These are phyloP conservation scores for Rhyacophila evoluta DNA, from an alignment of 2,888 invertebrate species.

Conservation along the genomic window DNA sequence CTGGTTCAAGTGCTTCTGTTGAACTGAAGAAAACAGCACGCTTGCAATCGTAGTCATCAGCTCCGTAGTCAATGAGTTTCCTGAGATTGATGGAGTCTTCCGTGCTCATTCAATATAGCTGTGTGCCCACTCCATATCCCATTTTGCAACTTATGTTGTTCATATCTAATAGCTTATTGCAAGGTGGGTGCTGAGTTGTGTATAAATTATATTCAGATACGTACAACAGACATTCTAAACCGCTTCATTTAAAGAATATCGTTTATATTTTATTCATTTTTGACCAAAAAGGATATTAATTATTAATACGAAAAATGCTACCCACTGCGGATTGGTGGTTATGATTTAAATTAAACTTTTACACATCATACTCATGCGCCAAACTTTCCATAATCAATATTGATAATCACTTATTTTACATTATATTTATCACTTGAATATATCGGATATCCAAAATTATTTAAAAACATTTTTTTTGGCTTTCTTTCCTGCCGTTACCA, in stretches of 20 bases:
- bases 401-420: too few relatives aligned
- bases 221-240: background rate
- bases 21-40: background rate
- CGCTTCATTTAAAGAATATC: background rate
- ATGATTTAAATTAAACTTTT: too few relatives aligned
- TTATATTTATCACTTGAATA: too few relatives aligned
- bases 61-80: background rate
- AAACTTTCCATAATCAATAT: too few relatives aligned
- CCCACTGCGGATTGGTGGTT: too few relatives aligned
- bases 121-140: slow-evolving; percentile 5
- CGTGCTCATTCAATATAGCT: background rate
- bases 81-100: slow-evolving; percentile 10
- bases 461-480: too few relatives aligned
- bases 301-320: too few relatives aligned
- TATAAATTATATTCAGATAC: background rate
- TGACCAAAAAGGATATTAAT: too few relatives aligned
- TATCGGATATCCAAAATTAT: too few relatives aligned
- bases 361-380: too few relatives aligned
- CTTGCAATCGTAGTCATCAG: background rate
- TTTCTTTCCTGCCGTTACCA: too few relatives aligned
- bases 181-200: slow-evolving; percentile 14
- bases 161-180: background rate
- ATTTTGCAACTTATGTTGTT: slow-evolving; percentile 2
- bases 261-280: background rate
- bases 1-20: background rate